Base-by-base conservation (phyloP, 2,113 vertebrate genomes). In the Chiloscyllium plagiosum region DNA sequence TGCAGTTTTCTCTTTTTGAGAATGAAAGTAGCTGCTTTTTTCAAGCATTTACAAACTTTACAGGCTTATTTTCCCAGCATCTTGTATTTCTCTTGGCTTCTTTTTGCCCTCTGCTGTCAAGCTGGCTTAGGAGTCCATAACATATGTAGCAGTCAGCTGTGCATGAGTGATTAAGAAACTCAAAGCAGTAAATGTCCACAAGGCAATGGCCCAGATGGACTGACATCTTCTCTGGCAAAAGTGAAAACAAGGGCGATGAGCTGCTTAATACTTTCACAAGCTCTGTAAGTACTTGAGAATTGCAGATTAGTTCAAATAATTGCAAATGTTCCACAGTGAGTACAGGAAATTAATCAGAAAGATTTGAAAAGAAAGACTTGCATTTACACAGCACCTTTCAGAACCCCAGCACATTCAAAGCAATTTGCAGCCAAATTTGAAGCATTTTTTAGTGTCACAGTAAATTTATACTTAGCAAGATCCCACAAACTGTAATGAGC, bases 161-260 rank as follows among this genome's bases (percentile, higher is more conserved):
- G 20, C 66, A 94, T 94, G 93, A 52, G 69, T 29, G 26, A 33
- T 52, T 20, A 95, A 95, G 68, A 33, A 95, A 72, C 10, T 52
- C 42, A 95, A 76, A 95, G 94, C 37, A 95, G 29, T 66, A 95
- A 95, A 95, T 76, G 47, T 95, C 69, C 69, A 72, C n/a, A 50
- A 69, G 94, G 94, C 69, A 72, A 24, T 5, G 8, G 3, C 42
- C 94, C 94, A 95, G 94, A 76, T 95, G 94, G 94, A 95, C 20
- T 72, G 69, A 47, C 69, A 95, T 50, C 20, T 95, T 95, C 47
- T 50, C 20, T 12, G 42, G 42, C 37, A 50, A 68, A 68, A 70
- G 42, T 50, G 68, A 52, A 7, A 72, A 52, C 42, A 76, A 8
- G 26, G 42, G 69, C 4, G 69, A 52, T 52, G 68, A 47, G n/a